Conservation (phyloP, 35 echinoderm and acorn worm species). For the Chiridota heheva region DNA sequence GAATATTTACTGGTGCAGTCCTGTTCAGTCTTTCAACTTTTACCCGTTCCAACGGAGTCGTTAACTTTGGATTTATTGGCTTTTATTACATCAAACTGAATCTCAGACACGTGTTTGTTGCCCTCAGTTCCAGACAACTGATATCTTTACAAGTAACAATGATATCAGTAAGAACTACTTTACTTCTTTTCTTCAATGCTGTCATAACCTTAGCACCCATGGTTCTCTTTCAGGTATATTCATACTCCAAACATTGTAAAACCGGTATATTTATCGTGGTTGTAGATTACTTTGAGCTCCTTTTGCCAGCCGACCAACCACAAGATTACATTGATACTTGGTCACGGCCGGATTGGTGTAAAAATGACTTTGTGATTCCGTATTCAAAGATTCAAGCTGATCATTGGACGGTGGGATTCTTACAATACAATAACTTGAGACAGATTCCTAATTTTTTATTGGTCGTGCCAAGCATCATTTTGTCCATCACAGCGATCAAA, state of each 20-base stretch:
- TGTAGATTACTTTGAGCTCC: conserved; percentile 4
- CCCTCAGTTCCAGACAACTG: conserved; percentile 5
- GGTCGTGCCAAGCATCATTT: conserved; percentile 64
- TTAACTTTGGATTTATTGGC: conserved; percentile 72
- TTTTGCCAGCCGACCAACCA: conserved; percentile 4
- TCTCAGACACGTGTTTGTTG: conserved; percentile 3
- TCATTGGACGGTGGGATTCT: conserved; percentile 87
- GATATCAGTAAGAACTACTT: conserved; percentile 1
- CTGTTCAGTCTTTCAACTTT: conserved; percentile 56
- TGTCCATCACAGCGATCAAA: conserved; percentile 37
- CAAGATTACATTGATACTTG: conserved; percentile 1
- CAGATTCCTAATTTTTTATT: conserved; percentile 94
- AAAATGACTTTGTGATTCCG: conserved; percentile 45
- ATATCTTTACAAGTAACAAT: conserved; percentile 6
- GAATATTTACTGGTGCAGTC: conserved; percentile 31
- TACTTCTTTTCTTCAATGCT: conserved; percentile 18
- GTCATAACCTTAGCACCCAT: conserved; percentile 64
- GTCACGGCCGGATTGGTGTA: conserved; percentile 42
- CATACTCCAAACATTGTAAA: conserved; percentile 62
- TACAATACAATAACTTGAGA: conserved; percentile 81
- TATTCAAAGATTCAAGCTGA: conserved; percentile 82
- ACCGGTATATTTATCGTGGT: conserved; percentile 11
- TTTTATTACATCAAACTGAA: conserved; percentile 34
- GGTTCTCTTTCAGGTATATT: conserved; percentile 66
- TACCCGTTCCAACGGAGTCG: conserved; percentile 77